Conservation (phyloP, 2,113 vertebrate genomes). For the Triplophysa tibetana region DNA sequence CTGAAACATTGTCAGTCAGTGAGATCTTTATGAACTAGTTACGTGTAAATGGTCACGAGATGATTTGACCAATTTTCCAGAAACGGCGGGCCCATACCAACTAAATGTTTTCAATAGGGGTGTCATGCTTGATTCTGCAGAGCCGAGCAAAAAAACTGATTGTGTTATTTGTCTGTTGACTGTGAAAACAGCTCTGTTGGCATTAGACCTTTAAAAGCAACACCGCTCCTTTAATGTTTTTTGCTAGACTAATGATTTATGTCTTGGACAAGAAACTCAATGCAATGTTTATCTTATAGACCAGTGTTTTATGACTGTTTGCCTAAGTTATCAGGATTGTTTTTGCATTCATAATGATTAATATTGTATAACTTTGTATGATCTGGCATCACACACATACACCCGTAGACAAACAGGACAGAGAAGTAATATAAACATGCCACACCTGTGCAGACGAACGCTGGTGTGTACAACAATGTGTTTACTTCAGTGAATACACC, state of each 20-base stretch:
- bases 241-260: slow-evolving; percentile 13
- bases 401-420: slow-evolving; percentile 43
- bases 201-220: not conserved
- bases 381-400: slow-evolving; percentile 18
- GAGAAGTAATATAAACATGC: slow-evolving; percentile 44
- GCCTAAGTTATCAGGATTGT: slow-evolving; percentile 28
- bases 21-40: not conserved
- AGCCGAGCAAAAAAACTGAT: slow-evolving; percentile 18
- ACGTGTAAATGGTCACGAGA: no score
- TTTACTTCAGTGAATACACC: slow-evolving; percentile 15
- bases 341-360: slow-evolving; percentile 17
- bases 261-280: slow-evolving; percentile 3
- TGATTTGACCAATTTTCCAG: not conserved
- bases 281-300: slow-evolving; percentile 8
- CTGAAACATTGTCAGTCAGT: not conserved
- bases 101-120: slow-evolving; percentile 7
- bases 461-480: slow-evolving; percentile 5
- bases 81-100: not conserved
- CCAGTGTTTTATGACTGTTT: slow-evolving; percentile 16
- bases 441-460: slow-evolving; percentile 47
- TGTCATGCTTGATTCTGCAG: not conserved
- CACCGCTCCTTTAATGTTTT: not conserved
- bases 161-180: slow-evolving; percentile 36
- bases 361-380: slow-evolving; percentile 26
- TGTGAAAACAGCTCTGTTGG: slow-evolving; percentile 26